Evolutionary conservation across 2,888 invertebrate species (phyloP).

Genomic region (Tipula unca): DNA sequence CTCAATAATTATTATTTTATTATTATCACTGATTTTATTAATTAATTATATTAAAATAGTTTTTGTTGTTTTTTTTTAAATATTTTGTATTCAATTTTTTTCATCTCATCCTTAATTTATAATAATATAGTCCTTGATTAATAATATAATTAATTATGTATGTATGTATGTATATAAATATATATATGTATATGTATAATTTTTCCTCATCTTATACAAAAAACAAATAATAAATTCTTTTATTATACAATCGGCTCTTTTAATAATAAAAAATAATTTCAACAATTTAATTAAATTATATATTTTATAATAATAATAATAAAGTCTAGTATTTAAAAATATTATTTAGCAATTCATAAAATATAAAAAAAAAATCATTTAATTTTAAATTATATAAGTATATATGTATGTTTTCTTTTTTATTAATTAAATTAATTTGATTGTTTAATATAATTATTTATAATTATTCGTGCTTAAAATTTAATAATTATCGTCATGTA

Average conservation of each 20-base stretch:
- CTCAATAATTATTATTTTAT: neutral
- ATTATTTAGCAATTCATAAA: neutral
- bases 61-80: neutral
- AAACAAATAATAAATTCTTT: neutral
- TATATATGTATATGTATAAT: neutral
- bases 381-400: neutral
- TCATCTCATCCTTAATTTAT: neutral
- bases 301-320: neutral
- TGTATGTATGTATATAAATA: slow-evolving; percentile 1
- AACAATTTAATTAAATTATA: neutral
- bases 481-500: slow-evolving; percentile 8
- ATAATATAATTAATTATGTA: neutral
- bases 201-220: neutral
- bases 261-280: neutral
- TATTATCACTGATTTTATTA: neutral
- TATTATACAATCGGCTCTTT: neutral
- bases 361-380: neutral
- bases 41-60: neutral
- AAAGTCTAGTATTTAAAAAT: neutral
- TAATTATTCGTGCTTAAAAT: neutral
- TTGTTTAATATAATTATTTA: neutral
- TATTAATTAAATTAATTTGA: neutral
- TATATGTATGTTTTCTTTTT: neutral
- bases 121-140: neutral
- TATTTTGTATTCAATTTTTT: neutral